These are phyloP conservation scores for Euzetes globulus DNA, from an alignment of 2,888 invertebrate species.

Conservation along the genomic window DNA sequence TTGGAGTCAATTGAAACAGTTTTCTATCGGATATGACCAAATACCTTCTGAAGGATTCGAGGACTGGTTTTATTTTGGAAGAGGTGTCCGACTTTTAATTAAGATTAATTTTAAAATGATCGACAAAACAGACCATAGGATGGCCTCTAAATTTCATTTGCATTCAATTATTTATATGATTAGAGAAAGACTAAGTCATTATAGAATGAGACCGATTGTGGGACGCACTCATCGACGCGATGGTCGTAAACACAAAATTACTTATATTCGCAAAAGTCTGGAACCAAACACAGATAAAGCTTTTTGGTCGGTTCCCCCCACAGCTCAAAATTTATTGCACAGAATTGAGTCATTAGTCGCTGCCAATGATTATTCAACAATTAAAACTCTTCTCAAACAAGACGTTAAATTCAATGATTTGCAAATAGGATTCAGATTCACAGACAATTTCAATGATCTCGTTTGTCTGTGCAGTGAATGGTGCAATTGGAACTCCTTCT, in stretches of 20 bases:
- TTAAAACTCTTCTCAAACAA: background rate
- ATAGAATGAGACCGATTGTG: background rate
- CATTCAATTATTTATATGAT: background rate
- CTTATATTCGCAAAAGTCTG: background rate
- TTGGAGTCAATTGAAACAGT: background rate
- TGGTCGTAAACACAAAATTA: background rate
- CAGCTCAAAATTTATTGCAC: background rate
- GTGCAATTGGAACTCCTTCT: slow-evolving; percentile 22
- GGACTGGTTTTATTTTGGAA: background rate
- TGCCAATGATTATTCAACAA: background rate
- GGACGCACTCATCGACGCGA: background rate
- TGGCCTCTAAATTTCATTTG: background rate
- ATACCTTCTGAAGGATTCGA: background rate
- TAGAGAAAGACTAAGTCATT: background rate
- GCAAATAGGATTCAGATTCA: background rate
- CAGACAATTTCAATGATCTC: background rate
- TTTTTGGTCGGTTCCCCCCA: background rate
- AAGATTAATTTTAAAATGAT: background rate
- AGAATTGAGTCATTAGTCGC: background rate
- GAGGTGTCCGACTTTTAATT: background rate
- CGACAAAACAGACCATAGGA: background rate
- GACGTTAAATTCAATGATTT: background rate
- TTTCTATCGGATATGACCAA: background rate
- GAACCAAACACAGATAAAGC: background rate
- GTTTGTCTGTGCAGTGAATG: slow-evolving; percentile 19